phyloP scores from a whole-genome alignment of 2,888 invertebrate genomes.

The Anthophora plumipes region DNA sequence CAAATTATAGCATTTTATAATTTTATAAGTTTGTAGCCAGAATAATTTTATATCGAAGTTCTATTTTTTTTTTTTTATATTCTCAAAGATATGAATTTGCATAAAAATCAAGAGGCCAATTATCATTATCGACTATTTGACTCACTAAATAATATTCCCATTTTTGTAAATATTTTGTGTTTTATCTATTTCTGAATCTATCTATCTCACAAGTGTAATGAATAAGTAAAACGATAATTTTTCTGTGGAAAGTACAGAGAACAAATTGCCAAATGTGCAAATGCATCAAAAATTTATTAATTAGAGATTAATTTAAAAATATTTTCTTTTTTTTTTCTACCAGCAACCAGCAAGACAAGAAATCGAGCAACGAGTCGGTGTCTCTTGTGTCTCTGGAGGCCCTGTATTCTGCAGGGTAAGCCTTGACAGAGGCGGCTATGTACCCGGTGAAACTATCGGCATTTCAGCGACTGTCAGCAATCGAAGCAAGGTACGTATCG shows the following conservation, averaged over 20 bases:
- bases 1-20: too few relatives aligned
- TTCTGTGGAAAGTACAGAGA: background rate
- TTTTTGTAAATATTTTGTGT: too few relatives aligned
- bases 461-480: constrained; percentile 94
- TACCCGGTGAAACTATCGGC: constrained; percentile 96
- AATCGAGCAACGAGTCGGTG: constrained; percentile 95
- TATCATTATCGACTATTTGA: too few relatives aligned
- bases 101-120: too few relatives aligned
- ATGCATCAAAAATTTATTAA: background rate
- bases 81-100: too few relatives aligned
- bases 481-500: constrained; percentile 89
- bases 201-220: too few relatives aligned
- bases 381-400: constrained; percentile 95
- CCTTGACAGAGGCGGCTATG: constrained; percentile 96
- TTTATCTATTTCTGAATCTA: too few relatives aligned
- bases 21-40: too few relatives aligned
- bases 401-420: constrained; percentile 94
- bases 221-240: too few relatives aligned
- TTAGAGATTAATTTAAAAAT: background rate
- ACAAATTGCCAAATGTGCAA: background rate
- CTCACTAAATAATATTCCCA: too few relatives aligned
- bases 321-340: background rate
- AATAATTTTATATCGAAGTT: too few relatives aligned
- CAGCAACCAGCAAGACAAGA: constrained; percentile 96
- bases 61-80: too few relatives aligned